Evolutionary conservation across 2,113 vertebrate species (phyloP).

Genomic region (Actenoides hombroni): DNA sequence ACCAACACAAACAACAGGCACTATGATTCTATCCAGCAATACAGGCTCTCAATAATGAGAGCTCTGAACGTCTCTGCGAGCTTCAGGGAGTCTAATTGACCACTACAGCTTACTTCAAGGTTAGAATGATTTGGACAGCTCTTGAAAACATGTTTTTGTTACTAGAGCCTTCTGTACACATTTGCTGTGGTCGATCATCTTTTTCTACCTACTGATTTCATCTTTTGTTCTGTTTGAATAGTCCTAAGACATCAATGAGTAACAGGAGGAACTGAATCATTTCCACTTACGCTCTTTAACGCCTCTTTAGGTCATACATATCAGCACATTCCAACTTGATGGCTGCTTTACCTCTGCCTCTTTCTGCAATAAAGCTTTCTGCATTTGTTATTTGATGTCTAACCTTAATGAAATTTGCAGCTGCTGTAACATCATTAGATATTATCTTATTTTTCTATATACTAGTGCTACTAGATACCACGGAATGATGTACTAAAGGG

Average conservation of each 20-base stretch:
- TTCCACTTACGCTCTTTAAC: not conserved
- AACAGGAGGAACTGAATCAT: not conserved
- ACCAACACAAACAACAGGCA: not conserved
- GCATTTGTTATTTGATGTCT: not conserved
- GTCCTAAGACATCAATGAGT: not conserved
- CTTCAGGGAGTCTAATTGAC: not conserved
- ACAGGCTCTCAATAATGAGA: not conserved
- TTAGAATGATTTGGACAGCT: not conserved
- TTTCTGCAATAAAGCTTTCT: not conserved
- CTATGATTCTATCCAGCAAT: not conserved
- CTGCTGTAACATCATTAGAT: not conserved
- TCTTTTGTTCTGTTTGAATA: not conserved
- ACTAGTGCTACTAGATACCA: not conserved
- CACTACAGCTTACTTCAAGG: not conserved
- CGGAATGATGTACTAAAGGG: not conserved
- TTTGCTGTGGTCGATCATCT: fast-evolving
- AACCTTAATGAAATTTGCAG: not conserved
- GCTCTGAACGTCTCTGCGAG: not conserved
- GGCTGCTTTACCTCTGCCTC: not conserved
- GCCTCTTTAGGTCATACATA: not conserved
- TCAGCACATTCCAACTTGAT: not conserved
- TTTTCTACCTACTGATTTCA: not conserved
- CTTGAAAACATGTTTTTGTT: not conserved
- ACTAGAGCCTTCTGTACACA: not conserved
- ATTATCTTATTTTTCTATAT: not conserved